Percentiles rank a stretch among this genome's conserved stretches.
Conservation (phyloP, 2,113 vertebrate species). For the Lasiurus borealis region DNA sequence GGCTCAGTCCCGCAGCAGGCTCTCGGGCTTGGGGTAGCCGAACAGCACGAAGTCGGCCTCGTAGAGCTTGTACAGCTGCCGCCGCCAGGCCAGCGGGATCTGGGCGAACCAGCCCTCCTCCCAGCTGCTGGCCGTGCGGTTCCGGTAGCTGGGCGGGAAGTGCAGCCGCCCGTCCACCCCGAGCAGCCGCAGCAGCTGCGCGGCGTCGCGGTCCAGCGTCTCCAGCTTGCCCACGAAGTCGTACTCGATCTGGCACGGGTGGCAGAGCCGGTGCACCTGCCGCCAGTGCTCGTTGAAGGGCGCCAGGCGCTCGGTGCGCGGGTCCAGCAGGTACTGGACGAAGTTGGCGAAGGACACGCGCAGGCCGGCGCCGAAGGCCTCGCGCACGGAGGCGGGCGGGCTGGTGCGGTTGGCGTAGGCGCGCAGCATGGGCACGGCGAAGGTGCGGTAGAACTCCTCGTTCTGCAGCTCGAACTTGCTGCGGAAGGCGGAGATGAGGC, state of each 20-base stretch:
- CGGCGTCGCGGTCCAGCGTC: conserved; percentile 94
- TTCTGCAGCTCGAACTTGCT: conserved; percentile 97
- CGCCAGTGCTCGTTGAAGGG: conserved; percentile 99
- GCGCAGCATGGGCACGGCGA: conserved; percentile 93
- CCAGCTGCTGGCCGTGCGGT: conserved; percentile 95
- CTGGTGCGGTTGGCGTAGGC: conserved; percentile 92
- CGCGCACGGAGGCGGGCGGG: conserved; percentile 90
- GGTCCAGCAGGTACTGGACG: conserved; percentile 97
- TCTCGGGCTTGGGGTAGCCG: conserved; percentile 95
- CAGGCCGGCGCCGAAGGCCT: conserved; percentile 92
- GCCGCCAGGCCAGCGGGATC: conserved; percentile 92
- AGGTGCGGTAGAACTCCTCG: conserved; percentile 94
- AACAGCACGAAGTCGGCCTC: conserved; percentile 97
- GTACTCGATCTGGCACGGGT: conserved; percentile 98
- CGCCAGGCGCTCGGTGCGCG: conserved; percentile 92
- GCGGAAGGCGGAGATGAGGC: conserved; percentile 97
- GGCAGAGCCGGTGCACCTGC: conserved; percentile 96
- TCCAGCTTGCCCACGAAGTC: conserved; percentile 98
- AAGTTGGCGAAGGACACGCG: conserved; percentile 95
- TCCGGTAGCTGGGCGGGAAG: conserved; percentile 94
- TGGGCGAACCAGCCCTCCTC: conserved; percentile 94
- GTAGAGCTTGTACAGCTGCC: conserved; percentile 95
- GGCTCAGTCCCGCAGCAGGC: conserved; percentile 91
- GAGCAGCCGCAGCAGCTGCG: conserved; percentile 93
- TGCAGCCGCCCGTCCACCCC: conserved; percentile 93